These are phyloP conservation scores for Lordiphosa clarofinis DNA, from an alignment of 1,140 invertebrate genomes.

Conservation along the genomic window DNA sequence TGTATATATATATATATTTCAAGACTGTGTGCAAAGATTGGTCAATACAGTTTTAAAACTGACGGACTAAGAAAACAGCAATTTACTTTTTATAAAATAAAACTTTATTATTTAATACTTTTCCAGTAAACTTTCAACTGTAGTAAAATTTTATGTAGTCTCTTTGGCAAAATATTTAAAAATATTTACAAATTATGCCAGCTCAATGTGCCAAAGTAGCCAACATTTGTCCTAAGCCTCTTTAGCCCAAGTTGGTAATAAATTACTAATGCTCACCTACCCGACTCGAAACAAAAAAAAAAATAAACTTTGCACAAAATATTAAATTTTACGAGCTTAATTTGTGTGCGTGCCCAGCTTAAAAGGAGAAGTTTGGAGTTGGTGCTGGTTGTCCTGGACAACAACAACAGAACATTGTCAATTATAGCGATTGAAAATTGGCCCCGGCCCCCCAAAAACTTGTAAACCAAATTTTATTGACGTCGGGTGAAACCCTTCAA, in stretches of 20 bases:
- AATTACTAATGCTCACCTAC: slow-evolving; percentile 53
- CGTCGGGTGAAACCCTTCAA: slow-evolving; percentile 5
- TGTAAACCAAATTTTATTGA: slow-evolving; percentile 74
- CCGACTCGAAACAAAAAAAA: too few relatives aligned
- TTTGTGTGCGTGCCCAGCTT: slow-evolving; percentile 65
- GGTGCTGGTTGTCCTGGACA: slow-evolving; percentile 32
- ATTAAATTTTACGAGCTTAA: slow-evolving; percentile 78
- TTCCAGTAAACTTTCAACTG: slow-evolving; percentile 33
- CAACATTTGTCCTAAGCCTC: slow-evolving; percentile 10
- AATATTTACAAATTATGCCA: slow-evolving; percentile 53
- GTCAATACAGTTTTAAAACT: too few relatives aligned
- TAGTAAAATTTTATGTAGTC: slow-evolving; percentile 61
- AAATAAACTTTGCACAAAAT: slow-evolving; percentile 52
- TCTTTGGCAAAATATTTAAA: slow-evolving; percentile 21
- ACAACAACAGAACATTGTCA: slow-evolving; percentile 51
- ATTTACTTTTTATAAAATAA: slow-evolving; percentile 1
- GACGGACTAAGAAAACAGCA: too few relatives aligned
- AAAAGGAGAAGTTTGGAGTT: neutral
- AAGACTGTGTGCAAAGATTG: too few relatives aligned
- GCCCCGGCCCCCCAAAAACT: slow-evolving; percentile 38
- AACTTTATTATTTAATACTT: slow-evolving; percentile 12
- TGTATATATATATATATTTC: too few relatives aligned
- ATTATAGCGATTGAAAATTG: slow-evolving; percentile 75
- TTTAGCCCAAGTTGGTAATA: slow-evolving; percentile 47
- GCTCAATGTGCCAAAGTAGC: slow-evolving; percentile 6